Evolutionary conservation across 2,797 vertebrate genomes (phyloP).

Genomic region (Liasis olivaceus): DNA sequence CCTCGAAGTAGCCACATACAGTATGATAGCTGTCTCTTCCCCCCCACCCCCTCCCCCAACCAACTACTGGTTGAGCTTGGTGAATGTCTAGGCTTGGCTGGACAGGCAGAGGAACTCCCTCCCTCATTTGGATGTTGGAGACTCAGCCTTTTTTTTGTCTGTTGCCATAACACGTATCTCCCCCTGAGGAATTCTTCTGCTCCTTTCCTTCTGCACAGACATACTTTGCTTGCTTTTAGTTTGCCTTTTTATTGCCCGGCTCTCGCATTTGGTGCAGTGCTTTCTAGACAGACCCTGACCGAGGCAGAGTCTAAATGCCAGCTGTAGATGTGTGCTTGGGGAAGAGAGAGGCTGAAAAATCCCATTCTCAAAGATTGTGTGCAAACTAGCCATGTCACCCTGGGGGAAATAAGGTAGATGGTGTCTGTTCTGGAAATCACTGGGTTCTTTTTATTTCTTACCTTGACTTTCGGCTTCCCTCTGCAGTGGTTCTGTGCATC

Average conservation of each 20-base stretch:
- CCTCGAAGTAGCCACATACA: constrained; percentile 36
- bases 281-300: constrained; percentile 40
- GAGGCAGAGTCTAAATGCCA: constrained; percentile 12
- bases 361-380: not conserved
- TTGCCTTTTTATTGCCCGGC: not conserved
- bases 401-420: not conserved
- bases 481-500: not conserved
- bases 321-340: not conserved
- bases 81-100: not conserved
- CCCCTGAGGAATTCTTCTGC: not conserved
- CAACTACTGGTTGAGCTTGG: not conserved
- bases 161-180: not conserved
- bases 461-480: not conserved
- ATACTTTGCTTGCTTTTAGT: not conserved
- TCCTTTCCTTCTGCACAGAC: not conserved
- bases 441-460: not conserved
- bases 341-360: not conserved
- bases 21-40: not conserved
- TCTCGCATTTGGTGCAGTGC: constrained; percentile 67
- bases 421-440: not conserved
- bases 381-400: not conserved
- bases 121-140: not conserved
- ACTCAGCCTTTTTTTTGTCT: not conserved
- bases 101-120: not conserved
- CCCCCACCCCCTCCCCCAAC: not conserved